Conservation (phyloP, 2,888 invertebrate genomes). For the Hirudinaria manillensis region DNA sequence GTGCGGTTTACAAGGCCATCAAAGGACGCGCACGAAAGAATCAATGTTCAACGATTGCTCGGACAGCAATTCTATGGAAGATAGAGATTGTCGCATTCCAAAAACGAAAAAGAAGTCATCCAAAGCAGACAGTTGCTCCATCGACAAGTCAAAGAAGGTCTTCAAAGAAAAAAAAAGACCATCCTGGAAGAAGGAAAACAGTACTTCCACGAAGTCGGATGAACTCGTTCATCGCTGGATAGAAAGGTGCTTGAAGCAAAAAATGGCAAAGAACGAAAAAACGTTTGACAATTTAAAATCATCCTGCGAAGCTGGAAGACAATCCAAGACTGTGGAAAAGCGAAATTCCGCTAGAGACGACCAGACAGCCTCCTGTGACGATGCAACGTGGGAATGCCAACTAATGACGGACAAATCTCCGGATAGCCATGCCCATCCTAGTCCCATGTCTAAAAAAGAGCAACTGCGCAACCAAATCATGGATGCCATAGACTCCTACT, state of each 20-base stretch:
- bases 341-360: too few species aligned
- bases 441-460: too few species aligned
- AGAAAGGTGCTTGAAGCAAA: background rate
- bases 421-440: background rate
- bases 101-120: background rate
- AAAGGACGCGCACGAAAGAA: background rate
- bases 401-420: slow-evolving; percentile 7
- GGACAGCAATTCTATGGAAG: background rate
- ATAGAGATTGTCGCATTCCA: background rate
- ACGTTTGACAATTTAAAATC: background rate
- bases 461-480: too few species aligned
- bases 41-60: background rate
- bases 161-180: slow-evolving; percentile 8
- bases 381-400: slow-evolving; percentile 8
- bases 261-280: background rate
- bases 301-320: background rate
- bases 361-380: background rate
- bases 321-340: background rate
- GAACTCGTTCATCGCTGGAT: slow-evolving; percentile 14
- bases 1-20: background rate
- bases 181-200: background rate
- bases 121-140: background rate
- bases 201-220: background rate
- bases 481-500: too few species aligned
- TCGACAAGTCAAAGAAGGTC: too few species aligned